Percentiles rank a stretch among this genome's conserved stretches.
These are phyloP conservation scores for Onthophagus sagittarius DNA, from an alignment of 2,888 invertebrate species.

Conservation along the genomic window DNA sequence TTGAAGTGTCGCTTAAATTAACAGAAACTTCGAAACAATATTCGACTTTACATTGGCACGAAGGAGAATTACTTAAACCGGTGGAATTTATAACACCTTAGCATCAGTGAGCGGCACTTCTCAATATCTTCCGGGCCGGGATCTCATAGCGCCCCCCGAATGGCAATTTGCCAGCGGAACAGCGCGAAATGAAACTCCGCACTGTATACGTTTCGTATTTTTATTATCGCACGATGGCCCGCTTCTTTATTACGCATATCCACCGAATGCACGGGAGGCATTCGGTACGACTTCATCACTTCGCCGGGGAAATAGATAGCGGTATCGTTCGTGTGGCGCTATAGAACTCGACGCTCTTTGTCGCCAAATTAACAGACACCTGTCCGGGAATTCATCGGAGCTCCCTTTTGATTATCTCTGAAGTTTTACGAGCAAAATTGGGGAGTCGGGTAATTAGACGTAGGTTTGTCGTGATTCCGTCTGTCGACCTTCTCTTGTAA, in stretches of 20 bases:
- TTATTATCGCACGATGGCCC: conserved; percentile 36
- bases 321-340: background rate
- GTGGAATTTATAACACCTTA: conserved; percentile 11
- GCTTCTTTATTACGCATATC: conserved; percentile 35
- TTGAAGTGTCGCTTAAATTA: background rate
- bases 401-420: conserved; percentile 56
- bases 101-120: conserved; percentile 10
- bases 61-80: conserved; percentile 9
- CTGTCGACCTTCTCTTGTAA: conserved; percentile 21
- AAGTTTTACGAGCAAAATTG: conserved; percentile 50
- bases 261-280: conserved; percentile 12
- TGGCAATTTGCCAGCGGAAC: conserved; percentile 33
- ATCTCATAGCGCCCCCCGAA: conserved; percentile 22
- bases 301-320: background rate
- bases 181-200: conserved; percentile 35
- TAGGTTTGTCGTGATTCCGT: conserved; percentile 39
- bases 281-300: conserved; percentile 7
- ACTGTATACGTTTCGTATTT: conserved; percentile 34
- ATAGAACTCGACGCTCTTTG: conserved; percentile 39
- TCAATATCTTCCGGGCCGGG: conserved; percentile 13
- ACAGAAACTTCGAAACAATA: conserved; percentile 3
- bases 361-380: conserved; percentile 45
- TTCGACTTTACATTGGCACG: conserved; percentile 9
- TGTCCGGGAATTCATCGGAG: conserved; percentile 42
- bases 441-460: conserved; percentile 34